Percentiles rank a stretch among this genome's conserved stretches.
Conservation (phyloP, 2,888 invertebrate genomes). For the Agrochola lychnidis region DNA sequence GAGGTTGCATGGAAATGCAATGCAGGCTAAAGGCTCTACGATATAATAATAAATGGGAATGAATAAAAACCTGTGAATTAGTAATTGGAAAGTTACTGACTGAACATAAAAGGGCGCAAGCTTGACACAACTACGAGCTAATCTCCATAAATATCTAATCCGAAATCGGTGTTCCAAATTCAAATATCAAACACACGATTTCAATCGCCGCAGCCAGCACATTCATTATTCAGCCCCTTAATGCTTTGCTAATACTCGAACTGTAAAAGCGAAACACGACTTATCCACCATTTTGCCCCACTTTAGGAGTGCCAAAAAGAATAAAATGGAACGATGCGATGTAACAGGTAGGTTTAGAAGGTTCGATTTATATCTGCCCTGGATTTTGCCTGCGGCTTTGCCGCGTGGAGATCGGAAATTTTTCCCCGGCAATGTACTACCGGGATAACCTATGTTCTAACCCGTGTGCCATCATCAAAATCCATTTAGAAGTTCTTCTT, state of each 20-base stretch:
- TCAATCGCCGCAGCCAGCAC: constrained; percentile 47
- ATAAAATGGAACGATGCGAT: constrained; percentile 41
- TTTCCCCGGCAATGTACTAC: not conserved
- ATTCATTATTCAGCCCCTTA: constrained; percentile 48
- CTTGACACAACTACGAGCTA: not conserved
- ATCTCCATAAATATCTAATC: constrained; percentile 24
- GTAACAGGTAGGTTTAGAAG: constrained; percentile 25
- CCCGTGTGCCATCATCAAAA: not conserved
- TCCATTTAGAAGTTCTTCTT: not conserved
- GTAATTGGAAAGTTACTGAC: not conserved
- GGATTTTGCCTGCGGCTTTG: not conserved
- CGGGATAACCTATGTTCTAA: not conserved
- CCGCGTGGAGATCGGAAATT: not conserved
- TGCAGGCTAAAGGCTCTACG: not conserved
- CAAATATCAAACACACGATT: constrained; percentile 46
- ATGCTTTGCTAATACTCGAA: constrained; percentile 59
- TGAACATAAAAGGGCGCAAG: not conserved
- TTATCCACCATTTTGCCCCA: constrained; percentile 58
- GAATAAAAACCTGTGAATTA: not conserved
- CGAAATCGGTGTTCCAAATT: constrained; percentile 28
- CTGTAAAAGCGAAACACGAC: constrained; percentile 64
- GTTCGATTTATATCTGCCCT: not conserved
- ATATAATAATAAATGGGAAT: not conserved
- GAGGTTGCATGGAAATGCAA: not conserved
- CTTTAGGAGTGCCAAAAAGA: constrained; percentile 60